Evolutionary conservation across 2,113 vertebrate genomes (phyloP).

Genomic region (Cyphomyrus plagiostoma): DNA sequence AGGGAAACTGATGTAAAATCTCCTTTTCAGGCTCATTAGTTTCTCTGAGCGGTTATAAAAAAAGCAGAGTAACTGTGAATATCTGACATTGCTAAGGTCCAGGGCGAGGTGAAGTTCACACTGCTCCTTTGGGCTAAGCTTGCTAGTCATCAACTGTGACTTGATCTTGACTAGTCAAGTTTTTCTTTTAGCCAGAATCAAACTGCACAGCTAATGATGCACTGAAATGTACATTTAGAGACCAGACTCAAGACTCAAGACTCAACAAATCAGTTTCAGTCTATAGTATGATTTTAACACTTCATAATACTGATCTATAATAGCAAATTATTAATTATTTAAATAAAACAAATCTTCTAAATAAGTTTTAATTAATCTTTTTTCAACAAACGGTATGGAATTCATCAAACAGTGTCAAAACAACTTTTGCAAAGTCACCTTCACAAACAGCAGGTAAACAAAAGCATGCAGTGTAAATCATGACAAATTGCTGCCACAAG

Average conservation of each 20-base stretch:
- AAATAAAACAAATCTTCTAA: neutral
- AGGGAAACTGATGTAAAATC: neutral
- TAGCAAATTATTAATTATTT: neutral
- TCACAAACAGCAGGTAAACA: neutral
- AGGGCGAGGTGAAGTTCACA: neutral
- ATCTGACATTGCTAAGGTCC: neutral
- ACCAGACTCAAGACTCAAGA: neutral
- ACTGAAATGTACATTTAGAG: neutral
- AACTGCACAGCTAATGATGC: neutral
- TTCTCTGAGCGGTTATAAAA: neutral
- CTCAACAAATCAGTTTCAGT: neutral
- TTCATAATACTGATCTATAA: neutral
- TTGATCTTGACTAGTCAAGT: neutral
- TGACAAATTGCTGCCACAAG: neutral
- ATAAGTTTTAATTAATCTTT: neutral
- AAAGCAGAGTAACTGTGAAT: neutral
- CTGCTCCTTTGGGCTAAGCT: neutral
- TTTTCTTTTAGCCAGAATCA: neutral
- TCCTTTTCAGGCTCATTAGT: constrained; percentile 8
- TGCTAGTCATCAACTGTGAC: neutral
- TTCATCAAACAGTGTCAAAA: neutral
- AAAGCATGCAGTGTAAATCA: neutral
- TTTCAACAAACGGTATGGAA: neutral
- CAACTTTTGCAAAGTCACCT: neutral
- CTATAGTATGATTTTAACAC: neutral